Evolutionary conservation across 2,888 invertebrate genomes (phyloP).

Genomic region (Ametastegia equiseti): DNA sequence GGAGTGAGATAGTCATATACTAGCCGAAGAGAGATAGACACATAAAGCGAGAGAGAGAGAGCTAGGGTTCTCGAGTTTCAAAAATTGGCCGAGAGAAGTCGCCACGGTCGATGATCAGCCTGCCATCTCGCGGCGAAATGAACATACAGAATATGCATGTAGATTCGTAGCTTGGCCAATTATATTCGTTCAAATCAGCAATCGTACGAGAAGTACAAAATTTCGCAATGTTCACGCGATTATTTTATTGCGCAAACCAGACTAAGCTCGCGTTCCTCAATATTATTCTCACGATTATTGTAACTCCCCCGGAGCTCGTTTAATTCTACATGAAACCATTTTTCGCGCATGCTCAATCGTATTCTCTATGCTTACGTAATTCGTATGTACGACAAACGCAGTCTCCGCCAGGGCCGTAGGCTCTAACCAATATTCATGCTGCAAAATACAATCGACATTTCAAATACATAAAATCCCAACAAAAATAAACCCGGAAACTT

Average conservation of each 20-base stretch:
- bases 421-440: not conserved
- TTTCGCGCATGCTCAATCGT: constrained; percentile 17
- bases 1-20: not conserved
- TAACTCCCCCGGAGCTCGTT: no score
- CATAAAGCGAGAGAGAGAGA: not conserved
- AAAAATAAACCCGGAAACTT: no score
- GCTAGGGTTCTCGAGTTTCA: not conserved
- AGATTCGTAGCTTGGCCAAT: not conserved
- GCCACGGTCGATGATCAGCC: constrained; percentile 11
- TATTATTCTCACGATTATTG: not conserved
- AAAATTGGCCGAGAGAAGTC: not conserved
- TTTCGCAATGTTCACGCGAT: no score
- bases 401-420: constrained; percentile 18
- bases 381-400: constrained; percentile 25
- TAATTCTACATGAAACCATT: no score
- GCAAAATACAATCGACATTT: not conserved
- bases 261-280: no score
- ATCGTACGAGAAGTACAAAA: not conserved
- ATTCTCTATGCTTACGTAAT: constrained; percentile 38
- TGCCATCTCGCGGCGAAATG: constrained; percentile 7
- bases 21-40: not conserved
- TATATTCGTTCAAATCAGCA: not conserved
- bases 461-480: not conserved
- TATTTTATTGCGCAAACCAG: no score
- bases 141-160: not conserved